Base-by-base conservation (phyloP, 1,140 invertebrate species). In the Scaptomyza hsui region DNA sequence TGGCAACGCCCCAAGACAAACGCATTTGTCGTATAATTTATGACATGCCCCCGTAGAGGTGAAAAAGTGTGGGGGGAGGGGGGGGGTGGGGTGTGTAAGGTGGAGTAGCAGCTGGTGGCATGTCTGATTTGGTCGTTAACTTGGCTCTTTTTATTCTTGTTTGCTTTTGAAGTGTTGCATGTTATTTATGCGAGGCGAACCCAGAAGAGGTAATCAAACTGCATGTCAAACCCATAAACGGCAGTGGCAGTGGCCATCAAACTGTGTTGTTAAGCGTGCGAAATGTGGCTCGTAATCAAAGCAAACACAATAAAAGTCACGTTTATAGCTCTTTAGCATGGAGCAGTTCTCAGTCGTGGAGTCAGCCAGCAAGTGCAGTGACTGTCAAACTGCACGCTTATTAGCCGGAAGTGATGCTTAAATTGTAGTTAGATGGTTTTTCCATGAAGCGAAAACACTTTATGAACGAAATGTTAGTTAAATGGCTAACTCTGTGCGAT, bases 21-120 rank as follows among this genome's bases (percentile, higher is more conserved):
- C 77, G 81, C 81, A 81, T 86, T 86, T 86, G 81, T 86, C 81
- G 81, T 86, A 86, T 86, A 86, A 86, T 86, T 86, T 86, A 86
- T 86, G 77, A 81, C 77, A 69, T 32, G 52, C 63, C 52, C 12
- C 32, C 12, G 0, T 60, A 56, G 18, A 47, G 60, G 52, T 48
- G 59, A 39, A 9, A 67, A 69, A 52, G 57, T 69, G 61, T 70
- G 69, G 73, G 63, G 52, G 52, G 9, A 1, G 4, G n/a, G 0
- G 16, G 10, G 18, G 12, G 15, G 21, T 1, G 19, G 32, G 18
- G 48, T 16, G n/a, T 5, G 7, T 10, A 15, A 32, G 57, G 53
- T 52, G 55, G 29, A 45, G 37, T 19, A 19, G 64, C 70, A 62
- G 59, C 53, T 59, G 57, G 53, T 73, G 69, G 55, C 60, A 71